These are phyloP conservation scores for Sarcophilus harrisii DNA, from an alignment of 2,797 vertebrate species.

Conservation along the genomic window DNA sequence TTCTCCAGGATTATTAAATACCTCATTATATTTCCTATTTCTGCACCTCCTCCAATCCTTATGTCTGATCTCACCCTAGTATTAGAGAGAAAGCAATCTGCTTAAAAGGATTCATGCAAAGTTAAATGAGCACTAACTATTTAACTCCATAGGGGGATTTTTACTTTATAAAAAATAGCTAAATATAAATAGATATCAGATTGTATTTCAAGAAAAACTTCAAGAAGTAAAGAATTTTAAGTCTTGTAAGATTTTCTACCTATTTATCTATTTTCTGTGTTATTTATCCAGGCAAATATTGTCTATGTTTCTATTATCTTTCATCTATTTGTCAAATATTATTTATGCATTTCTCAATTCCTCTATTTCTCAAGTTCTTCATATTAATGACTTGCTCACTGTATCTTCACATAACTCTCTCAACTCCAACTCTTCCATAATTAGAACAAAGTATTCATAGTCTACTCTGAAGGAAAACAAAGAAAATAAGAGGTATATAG, in stretches of 20 bases:
- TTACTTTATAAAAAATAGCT: neutral
- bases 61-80: neutral
- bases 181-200: neutral
- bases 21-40: constrained; percentile 5
- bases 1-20: neutral
- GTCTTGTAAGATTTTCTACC: neutral
- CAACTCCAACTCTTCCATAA: neutral
- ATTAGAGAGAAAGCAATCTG: constrained; percentile 13
- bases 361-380: too few species aligned
- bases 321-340: neutral
- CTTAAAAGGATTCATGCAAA: constrained; percentile 5
- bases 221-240: neutral
- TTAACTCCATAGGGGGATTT: neutral
- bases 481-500: neutral
- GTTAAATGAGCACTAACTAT: neutral
- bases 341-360: neutral
- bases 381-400: neutral
- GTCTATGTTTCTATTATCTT: neutral
- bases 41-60: neutral
- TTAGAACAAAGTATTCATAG: neutral
- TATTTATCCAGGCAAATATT: neutral
- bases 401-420: neutral
- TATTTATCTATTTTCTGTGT: neutral
- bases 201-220: neutral
- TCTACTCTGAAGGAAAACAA: neutral